These are phyloP conservation scores for Cheirogaleus major DNA, from an alignment of 2,797 vertebrate species.

Conservation along the genomic window DNA sequence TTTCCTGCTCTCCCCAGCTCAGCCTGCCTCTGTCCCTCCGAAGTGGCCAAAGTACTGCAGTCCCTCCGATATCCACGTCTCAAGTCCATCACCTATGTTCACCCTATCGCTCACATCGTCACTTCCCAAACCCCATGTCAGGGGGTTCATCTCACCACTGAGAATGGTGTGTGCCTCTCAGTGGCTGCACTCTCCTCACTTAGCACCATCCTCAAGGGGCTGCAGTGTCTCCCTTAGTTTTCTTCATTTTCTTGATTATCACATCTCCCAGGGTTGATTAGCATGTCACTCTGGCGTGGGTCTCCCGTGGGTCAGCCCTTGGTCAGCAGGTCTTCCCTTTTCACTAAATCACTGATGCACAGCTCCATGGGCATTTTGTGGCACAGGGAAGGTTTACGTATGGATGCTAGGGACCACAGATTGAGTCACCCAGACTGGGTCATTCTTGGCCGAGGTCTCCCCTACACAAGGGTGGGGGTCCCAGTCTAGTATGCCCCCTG, in stretches of 20 bases:
- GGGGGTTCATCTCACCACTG: slow-evolving; percentile 17
- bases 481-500: neutral
- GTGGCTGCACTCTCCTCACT: neutral
- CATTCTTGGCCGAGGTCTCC: neutral
- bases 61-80: neutral
- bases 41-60: neutral
- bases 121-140: neutral
- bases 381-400: neutral
- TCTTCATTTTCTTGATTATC: neutral
- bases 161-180: neutral
- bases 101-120: neutral
- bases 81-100: neutral
- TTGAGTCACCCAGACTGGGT: neutral
- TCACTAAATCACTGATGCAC: neutral
- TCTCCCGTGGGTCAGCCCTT: neutral
- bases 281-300: neutral
- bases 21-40: neutral
- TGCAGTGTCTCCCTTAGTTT: neutral
- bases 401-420: neutral
- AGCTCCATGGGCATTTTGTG: neutral
- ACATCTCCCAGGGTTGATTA: neutral
- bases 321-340: neutral
- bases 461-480: neutral
- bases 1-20: neutral
- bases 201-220: neutral